Evolutionary conservation across 2,113 vertebrate genomes (phyloP), one percentile per base, ranked within the genome.

Genomic region (Onychostoma macrolepis): DNA sequence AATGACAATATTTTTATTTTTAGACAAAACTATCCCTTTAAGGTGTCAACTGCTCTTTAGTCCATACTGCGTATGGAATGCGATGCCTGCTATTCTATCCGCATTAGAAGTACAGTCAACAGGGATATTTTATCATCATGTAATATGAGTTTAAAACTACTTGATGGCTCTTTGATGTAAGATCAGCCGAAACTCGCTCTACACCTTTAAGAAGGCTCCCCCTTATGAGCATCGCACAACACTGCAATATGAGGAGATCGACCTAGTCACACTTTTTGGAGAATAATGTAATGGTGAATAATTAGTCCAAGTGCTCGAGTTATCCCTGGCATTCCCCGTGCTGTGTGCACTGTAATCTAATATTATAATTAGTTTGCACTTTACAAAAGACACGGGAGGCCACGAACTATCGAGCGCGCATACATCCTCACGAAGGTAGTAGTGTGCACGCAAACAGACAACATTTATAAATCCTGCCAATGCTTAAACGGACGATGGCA

Each of bases 1-100:
- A n/a, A 75, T 26, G 11, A 43, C 72, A 74, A 11, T 41, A 24
- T 74, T 43, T 43, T 43, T 2, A 5, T 36, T 17, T 43, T 26
- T 41, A 15, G 5, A 7, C 41, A 26, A 41, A 75, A n/a, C 11
- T 75, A 76, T 45, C 24, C 41, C 72, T 45, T 74, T 43, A 74
- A 43, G 92, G 95, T 94, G 91, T 90, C 94, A 76, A 71, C 80
- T 33, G 26, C 30, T 83, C 50, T 71, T 72, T 65, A 43, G 69
- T 74, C 30, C 50, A 17, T 36, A 45, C 21, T 28, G 83, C 65
- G 53, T 38, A 77, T 84, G 33, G 19, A 87, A 75, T 53, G n/a
- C 48, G 13, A 87, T 53, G 74, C 86, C 79, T 63, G 86, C 71
- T 43, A 56, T 84, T 41, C 65, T 67, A 45, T 12, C 50, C 19